Conservation (phyloP, 2,888 invertebrate species). For the Notodonta dromedarius region DNA sequence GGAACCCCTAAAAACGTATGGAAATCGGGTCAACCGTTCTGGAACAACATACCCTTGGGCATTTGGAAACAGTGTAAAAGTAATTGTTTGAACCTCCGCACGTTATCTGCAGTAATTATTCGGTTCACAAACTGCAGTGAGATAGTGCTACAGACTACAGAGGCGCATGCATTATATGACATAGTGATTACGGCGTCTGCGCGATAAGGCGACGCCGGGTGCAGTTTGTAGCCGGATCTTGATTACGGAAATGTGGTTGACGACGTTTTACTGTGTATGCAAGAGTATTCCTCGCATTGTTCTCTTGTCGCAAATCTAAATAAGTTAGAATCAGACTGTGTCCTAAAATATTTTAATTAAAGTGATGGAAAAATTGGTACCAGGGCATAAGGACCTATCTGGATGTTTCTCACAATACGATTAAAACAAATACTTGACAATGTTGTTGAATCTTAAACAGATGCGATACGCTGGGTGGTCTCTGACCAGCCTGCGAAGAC, state of each 20-base stretch:
- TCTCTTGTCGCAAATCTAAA: not conserved
- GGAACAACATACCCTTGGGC: too few species aligned
- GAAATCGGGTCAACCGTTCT: too few species aligned
- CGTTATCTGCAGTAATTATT: slow-evolving; percentile 6
- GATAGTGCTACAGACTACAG: not conserved
- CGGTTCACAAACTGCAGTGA: slow-evolving; percentile 3
- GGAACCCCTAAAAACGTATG: too few species aligned
- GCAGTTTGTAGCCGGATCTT: not conserved
- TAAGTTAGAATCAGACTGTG: too few species aligned
- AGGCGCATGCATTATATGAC: slow-evolving; percentile 2
- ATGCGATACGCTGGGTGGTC: slow-evolving; percentile 4
- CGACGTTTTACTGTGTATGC: not conserved
- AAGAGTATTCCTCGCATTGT: not conserved
- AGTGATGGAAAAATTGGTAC: too few species aligned
- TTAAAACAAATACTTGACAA: not conserved
- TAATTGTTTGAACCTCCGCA: not conserved
- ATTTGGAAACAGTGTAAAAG: not conserved
- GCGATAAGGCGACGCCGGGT: slow-evolving; percentile 2
- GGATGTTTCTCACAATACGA: not conserved
- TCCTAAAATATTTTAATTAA: too few species aligned
- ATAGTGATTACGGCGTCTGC: slow-evolving; percentile 4
- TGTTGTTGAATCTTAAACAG: slow-evolving; percentile 1
- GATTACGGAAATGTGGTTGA: slow-evolving; percentile 1
- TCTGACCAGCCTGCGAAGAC: not conserved
- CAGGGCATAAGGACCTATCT: too few species aligned